Base-by-base conservation (phyloP, 2,888 invertebrate species). In the Meliscaeva auricollis region DNA sequence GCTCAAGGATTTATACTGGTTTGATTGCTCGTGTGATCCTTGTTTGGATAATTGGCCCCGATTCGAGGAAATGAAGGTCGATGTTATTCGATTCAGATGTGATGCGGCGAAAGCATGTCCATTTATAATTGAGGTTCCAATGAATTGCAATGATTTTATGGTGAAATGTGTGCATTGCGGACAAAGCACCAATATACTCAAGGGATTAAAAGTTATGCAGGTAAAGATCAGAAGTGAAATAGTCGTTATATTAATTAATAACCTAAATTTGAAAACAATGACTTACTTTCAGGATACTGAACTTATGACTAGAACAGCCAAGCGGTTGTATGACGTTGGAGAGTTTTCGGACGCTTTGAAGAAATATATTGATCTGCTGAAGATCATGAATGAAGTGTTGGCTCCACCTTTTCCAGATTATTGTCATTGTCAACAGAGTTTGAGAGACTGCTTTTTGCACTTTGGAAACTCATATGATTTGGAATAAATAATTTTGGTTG, bases 1-100 rank as follows among this genome's bases (percentile, higher is more conserved):
- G 50, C 91, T 97, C 2, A 94, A 94, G 87, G 94, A 95, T 1
- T 95, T 96, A 73, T 98, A 97, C 91, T 96, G 96, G 96, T 98
- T 98, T 89, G 95, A 96, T 84, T 98, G 98, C 89, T 91, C 93
- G 11, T 98, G 97, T 89, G 93, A 93, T 84, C 95, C 97, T 0
- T 97, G 97, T 89, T 90, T 93, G 58, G 94, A 96, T 72, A 94
- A 96, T 88, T 98, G 97, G 97, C 97, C 97, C 0, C 91, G 94
- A 8, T 95, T 96, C 88, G 93, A 94, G 0, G 93, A 96, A 54
- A 95, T 97, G 94, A 94, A 94, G 50, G 94, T 95, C 77, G 94
- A 94, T 87, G 93, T 95, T 75, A 93, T 97, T 90, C 93, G 96
- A 4, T 91, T 87, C 90, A 95, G 95, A 84, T 96, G 96, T 83